Conservation (phyloP, 2,797 vertebrate genomes). For the Setipinna tenuifilis region DNA sequence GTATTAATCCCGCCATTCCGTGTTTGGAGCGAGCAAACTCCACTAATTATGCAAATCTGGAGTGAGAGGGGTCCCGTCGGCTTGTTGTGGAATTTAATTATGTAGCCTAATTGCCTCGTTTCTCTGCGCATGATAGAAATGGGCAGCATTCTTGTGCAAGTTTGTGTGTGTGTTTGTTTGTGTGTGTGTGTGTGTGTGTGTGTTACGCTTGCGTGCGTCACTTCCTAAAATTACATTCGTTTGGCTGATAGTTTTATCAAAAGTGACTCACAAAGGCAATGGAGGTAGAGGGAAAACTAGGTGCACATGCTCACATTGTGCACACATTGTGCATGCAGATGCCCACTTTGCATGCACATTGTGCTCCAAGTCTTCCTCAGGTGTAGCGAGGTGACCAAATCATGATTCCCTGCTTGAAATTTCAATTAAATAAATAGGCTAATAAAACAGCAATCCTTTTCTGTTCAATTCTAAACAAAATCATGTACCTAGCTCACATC, state of each 20-base stretch:
- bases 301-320: no score
- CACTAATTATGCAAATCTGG: conserved; percentile 62
- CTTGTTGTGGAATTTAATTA: conserved; percentile 68
- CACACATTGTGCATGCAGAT: no score
- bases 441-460: not conserved
- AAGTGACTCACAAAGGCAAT: conserved; percentile 12
- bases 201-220: conserved; percentile 22
- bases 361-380: not conserved
- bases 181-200: not conserved
- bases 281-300: not conserved
- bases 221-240: not conserved
- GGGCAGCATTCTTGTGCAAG: not conserved
- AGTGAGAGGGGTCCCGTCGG: conserved; percentile 43
- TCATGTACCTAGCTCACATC: not conserved
- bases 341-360: not conserved
- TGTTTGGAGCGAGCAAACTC: conserved; percentile 52
- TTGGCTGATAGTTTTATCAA: conserved; percentile 7
- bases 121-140: conserved; percentile 56
- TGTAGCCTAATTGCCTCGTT: conserved; percentile 68
- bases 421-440: not conserved
- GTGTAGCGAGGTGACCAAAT: not conserved
- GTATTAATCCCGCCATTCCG: conserved; percentile 67
- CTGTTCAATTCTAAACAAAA: not conserved
- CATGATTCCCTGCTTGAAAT: not conserved
- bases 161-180: not conserved